Evolutionary conservation across 1,140 invertebrate genomes (phyloP), one percentile per base, ranked within the genome.

Genomic region (Plectrocnemia conspersa): DNA sequence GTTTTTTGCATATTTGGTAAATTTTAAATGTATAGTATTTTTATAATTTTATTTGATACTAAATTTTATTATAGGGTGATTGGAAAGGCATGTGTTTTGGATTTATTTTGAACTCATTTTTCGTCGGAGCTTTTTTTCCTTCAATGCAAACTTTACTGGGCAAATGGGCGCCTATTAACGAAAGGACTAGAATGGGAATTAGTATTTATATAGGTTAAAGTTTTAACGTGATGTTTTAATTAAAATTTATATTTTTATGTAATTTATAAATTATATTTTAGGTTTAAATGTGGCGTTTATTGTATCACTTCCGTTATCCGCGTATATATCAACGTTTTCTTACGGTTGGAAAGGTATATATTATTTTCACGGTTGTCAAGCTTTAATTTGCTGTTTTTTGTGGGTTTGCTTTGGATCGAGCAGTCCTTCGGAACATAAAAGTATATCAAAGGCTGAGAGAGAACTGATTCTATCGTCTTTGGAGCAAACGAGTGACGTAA

Each of bases 141-240:
- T 38, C 16, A 16, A 13, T 24, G 9, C 47, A 50, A 4, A 38
- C 33, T 13, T 24, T 36, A 15, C 10, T 50, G 16, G 47, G 47
- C 36, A 36, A 25, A 50, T 50, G 47, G 47, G 33, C 33, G 2
- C 47, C 47, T 3, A 15, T 50, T 24, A 32, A 10, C 21, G 47
- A 50, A 50, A 4, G 47, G 11, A 50, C 47, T 7, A 50, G 47
- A 50, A 38, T 38, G 4, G 47, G 13, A 7, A 50, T 38, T 19
- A 38, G 36, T 15, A 13, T 38, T 2, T 50, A 50, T 38, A 21
- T 22, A 13, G 47, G 47, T 50, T n/a, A n/a, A n/a, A n/a, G n/a
- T n/a, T n/a, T n/a, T n/a, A n/a, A 50, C n/a, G n/a, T n/a, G n/a
- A 2, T 50, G 23, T 9, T 50, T 11, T 2, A 5, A 11, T 21